phyloP scores from a whole-genome alignment of 1,140 invertebrate species.

The Lucilia cuprina region DNA sequence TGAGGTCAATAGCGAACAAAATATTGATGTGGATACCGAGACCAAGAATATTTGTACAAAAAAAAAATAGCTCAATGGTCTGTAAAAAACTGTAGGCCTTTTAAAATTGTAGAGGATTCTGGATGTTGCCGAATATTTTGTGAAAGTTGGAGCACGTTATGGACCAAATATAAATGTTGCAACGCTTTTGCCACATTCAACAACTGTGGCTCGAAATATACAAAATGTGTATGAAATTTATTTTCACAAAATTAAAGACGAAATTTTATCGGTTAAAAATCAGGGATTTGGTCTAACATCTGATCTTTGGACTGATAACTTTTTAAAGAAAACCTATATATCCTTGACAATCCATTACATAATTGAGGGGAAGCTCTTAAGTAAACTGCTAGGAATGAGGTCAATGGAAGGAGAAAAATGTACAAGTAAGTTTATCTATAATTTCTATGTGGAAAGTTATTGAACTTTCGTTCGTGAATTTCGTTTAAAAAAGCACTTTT shows the following conservation, averaged over 20 bases:
- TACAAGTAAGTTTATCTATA: neutral
- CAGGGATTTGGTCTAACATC: neutral
- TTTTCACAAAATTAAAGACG: neutral
- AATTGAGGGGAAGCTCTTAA: neutral
- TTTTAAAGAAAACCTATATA: neutral
- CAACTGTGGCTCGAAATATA: neutral
- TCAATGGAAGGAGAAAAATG: neutral
- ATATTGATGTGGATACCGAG: conserved; percentile 20
- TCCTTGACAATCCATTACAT: neutral
- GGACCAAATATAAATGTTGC: neutral
- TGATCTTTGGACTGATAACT: conserved; percentile 3
- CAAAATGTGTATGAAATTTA: neutral
- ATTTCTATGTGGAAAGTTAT: too few species aligned
- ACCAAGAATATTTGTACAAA: conserved; percentile 30
- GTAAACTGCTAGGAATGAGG: neutral
- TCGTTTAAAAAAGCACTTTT: too few species aligned
- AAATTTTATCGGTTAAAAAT: neutral
- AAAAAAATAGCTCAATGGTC: conserved; percentile 35
- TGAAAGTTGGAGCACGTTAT: too few species aligned
- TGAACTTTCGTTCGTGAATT: too few species aligned
- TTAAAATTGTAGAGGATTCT: conserved; percentile 39
- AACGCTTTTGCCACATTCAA: neutral
- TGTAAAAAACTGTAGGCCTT: conserved; percentile 36
- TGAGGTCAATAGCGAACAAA: neutral
- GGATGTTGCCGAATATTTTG: conserved; percentile 24